phyloP scores from a whole-genome alignment of 2,888 invertebrate genomes.

The Maniola hyperantus region DNA sequence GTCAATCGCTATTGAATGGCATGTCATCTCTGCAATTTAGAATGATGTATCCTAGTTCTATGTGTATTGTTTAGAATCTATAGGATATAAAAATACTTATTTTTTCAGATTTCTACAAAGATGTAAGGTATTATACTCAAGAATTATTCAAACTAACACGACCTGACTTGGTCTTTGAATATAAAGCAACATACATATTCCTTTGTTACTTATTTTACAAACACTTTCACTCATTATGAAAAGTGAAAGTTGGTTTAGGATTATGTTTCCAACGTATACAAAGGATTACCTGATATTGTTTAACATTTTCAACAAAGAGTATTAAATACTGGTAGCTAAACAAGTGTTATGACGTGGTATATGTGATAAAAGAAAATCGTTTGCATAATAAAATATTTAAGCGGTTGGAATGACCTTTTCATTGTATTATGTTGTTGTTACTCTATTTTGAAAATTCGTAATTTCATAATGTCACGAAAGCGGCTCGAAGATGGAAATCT shows the following conservation, averaged over 20 bases:
- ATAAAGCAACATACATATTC: slow-evolving; percentile 5
- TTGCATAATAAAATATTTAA: background rate
- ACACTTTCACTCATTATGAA: slow-evolving; percentile 36
- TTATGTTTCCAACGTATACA: slow-evolving; percentile 35
- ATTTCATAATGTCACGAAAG: no score
- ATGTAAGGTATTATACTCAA: background rate
- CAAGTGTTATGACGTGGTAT: slow-evolving; percentile 7
- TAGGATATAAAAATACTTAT: no score
- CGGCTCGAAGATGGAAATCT: no score
- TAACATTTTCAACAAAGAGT: slow-evolving; percentile 29
- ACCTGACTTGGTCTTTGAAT: background rate
- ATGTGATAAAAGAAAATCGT: background rate
- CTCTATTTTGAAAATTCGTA: background rate
- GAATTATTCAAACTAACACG: background rate
- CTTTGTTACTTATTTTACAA: slow-evolving; percentile 13
- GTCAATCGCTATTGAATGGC: background rate
- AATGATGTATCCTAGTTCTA: background rate
- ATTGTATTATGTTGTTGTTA: no score
- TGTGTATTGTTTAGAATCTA: background rate
- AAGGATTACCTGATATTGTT: slow-evolving; percentile 35
- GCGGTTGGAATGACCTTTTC: no score
- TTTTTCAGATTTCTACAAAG: no score
- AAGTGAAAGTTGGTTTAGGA: slow-evolving; percentile 39
- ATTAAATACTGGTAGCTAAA: slow-evolving; percentile 17
- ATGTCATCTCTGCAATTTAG: background rate